Evolutionary conservation across 2,113 vertebrate genomes (phyloP).

Genomic region (Syrrhaptes paradoxus): DNA sequence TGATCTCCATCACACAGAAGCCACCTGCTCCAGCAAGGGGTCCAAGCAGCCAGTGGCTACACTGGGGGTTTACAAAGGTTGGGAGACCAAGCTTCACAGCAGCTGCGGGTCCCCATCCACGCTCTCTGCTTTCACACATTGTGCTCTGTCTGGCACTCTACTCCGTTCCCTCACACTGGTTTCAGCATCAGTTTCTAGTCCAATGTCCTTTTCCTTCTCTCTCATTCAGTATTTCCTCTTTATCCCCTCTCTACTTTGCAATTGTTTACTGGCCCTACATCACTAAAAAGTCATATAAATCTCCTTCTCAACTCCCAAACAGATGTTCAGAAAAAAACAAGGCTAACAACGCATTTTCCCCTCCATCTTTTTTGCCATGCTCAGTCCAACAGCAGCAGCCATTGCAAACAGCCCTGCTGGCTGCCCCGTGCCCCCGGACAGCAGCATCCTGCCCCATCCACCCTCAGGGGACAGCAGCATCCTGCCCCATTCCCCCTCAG

Average conservation of each 20-base stretch:
- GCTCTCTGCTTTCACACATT: background rate
- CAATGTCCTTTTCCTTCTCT: background rate
- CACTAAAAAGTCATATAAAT: background rate
- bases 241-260: background rate
- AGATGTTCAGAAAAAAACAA: background rate
- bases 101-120: background rate
- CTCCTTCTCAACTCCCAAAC: background rate
- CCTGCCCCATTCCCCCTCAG: background rate
- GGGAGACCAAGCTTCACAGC: background rate
- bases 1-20: background rate
- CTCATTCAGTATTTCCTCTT: background rate
- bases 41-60: background rate
- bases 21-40: background rate
- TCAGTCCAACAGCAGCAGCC: background rate
- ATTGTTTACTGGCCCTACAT: background rate
- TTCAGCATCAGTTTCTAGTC: background rate
- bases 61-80: background rate
- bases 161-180: background rate
- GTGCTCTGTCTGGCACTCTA: background rate
- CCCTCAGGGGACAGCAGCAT: background rate
- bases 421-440: fast-evolving
- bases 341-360: background rate
- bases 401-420: background rate
- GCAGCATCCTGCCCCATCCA: background rate
- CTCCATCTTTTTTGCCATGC: fast-evolving